Evolutionary conservation across 2,113 vertebrate genomes (phyloP).

Genomic region (Carassius auratus): DNA sequence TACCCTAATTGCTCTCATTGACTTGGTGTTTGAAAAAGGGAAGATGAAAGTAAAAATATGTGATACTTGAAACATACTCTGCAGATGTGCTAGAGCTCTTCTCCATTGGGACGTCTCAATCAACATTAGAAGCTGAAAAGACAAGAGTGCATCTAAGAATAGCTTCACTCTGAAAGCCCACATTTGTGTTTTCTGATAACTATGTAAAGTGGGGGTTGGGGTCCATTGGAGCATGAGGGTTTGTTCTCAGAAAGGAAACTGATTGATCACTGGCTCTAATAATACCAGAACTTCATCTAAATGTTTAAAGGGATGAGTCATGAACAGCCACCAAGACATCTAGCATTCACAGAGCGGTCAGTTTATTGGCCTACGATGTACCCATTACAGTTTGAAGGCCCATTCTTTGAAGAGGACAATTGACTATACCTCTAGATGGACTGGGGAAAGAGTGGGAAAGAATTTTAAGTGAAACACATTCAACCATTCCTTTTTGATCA

Average conservation of each 20-base stretch:
- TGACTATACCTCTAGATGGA: background rate
- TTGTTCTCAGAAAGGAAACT: background rate
- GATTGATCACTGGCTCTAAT: slow-evolving; percentile 7
- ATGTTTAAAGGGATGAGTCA: background rate
- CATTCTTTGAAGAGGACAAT: slow-evolving; percentile 14
- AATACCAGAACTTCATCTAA: background rate
- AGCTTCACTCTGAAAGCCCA: background rate
- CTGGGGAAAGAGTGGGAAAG: background rate
- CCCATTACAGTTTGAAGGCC: slow-evolving; percentile 8
- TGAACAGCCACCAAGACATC: background rate
- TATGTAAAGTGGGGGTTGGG: background rate
- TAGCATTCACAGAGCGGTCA: background rate
- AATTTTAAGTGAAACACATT: background rate
- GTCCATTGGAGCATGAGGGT: background rate
- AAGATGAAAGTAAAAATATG: background rate
- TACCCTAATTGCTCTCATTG: background rate
- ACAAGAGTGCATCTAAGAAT: background rate
- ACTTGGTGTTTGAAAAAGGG: background rate
- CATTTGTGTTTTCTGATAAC: slow-evolving; percentile 10
- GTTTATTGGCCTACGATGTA: slow-evolving; percentile 2
- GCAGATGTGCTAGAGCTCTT: background rate
- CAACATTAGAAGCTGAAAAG: background rate
- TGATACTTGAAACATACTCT: background rate
- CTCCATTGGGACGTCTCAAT: background rate
- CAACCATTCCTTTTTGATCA: background rate